A percentile compares a stretch with the other conserved stretches of the same genome.
Evolutionary conservation across 2,797 vertebrate genomes (phyloP).

Genomic region (Pseudochaenichthys georgianus): DNA sequence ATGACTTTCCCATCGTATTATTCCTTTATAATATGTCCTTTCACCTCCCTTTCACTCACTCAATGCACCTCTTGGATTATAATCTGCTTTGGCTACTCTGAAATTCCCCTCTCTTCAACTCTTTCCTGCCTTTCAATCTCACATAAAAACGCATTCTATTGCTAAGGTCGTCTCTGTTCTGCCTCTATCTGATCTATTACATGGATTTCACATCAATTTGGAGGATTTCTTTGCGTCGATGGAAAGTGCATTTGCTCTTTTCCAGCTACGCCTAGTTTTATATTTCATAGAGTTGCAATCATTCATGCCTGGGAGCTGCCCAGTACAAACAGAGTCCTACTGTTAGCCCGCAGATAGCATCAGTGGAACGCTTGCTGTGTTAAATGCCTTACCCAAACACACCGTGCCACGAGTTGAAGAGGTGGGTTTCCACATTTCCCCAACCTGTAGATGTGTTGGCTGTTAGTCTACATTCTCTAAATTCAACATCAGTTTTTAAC

Average conservation of each 20-base stretch:
- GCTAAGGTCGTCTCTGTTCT: background rate
- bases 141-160: background rate
- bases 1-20: background rate
- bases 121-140: background rate
- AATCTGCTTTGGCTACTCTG: slow-evolving; percentile 9
- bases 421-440: slow-evolving; percentile 22
- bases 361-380: slow-evolving; percentile 35
- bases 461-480: background rate
- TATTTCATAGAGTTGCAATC: slow-evolving; percentile 47
- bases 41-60: background rate
- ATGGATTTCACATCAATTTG: slow-evolving; percentile 12
- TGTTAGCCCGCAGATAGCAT: slow-evolving; percentile 45
- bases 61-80: slow-evolving; percentile 7
- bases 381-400: slow-evolving; percentile 21
- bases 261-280: slow-evolving; percentile 34
- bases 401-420: slow-evolving; percentile 20
- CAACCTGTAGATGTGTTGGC: slow-evolving; percentile 9
- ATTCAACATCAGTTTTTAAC: background rate
- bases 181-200: background rate
- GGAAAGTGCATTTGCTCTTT: slow-evolving; percentile 32
- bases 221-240: slow-evolving; percentile 17
- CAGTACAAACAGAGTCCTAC: slow-evolving; percentile 34
- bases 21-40: background rate
- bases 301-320: slow-evolving; percentile 31
- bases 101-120: background rate